Conservation (phyloP, 2,888 invertebrate species). For the Thereva unica region DNA sequence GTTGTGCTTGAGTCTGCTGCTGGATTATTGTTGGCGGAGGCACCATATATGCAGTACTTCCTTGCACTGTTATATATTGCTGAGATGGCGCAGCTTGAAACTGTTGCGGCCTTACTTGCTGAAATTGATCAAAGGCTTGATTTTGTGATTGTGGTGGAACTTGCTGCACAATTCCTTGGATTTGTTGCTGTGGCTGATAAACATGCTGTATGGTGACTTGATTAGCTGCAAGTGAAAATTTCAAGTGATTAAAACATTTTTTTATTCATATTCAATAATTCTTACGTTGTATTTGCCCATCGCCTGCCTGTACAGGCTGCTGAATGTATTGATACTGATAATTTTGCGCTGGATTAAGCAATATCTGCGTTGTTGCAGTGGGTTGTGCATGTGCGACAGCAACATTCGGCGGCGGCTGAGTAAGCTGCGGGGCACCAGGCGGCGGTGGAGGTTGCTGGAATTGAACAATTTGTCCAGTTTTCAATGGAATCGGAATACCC, state of each 20-base stretch:
- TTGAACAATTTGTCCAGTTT: constrained; percentile 43
- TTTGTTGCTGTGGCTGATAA: constrained; percentile 44
- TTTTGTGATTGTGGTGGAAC: constrained; percentile 17
- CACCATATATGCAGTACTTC: constrained; percentile 44
- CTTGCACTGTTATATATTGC: constrained; percentile 45
- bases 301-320: constrained; percentile 38
- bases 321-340: constrained; percentile 46
- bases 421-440: constrained; percentile 38
- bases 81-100: constrained; percentile 40
- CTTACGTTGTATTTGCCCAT: constrained; percentile 40
- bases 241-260: not conserved
- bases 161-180: constrained; percentile 43
- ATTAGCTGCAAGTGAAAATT: constrained; percentile 34
- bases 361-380: constrained; percentile 41
- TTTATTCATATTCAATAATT: not conserved
- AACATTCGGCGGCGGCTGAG: constrained; percentile 44
- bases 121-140: constrained; percentile 38
- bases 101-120: constrained; percentile 40
- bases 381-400: constrained; percentile 41
- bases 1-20: constrained; percentile 38
- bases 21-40: constrained; percentile 44
- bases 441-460: constrained; percentile 43
- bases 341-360: constrained; percentile 44
- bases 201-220: constrained; percentile 45
- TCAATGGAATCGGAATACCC: constrained; percentile 42